phyloP scores from a whole-genome alignment of 2,797 vertebrate species.

The Cryptoblepharus egeriae region DNA sequence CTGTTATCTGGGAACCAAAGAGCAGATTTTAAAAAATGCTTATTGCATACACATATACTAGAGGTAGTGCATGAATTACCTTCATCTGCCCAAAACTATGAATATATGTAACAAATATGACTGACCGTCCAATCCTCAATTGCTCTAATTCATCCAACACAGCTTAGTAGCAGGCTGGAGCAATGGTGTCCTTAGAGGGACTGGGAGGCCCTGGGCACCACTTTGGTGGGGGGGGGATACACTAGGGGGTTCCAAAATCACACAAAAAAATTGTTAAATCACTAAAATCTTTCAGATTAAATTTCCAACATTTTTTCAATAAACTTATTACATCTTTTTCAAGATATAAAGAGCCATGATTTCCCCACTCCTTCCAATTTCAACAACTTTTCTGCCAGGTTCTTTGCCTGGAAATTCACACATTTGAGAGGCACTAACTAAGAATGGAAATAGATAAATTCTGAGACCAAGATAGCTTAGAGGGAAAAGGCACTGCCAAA shows the following conservation, averaged over 20 bases:
- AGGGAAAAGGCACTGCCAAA: neutral
- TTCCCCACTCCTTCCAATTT: no score
- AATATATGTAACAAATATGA: neutral
- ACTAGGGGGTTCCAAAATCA: no score
- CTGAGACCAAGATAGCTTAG: neutral
- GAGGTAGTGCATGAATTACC: neutral
- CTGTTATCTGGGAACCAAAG: no score
- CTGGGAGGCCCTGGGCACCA: no score
- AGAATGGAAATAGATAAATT: neutral
- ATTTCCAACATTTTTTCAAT: neutral
- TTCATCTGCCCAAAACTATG: neutral
- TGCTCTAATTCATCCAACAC: no score
- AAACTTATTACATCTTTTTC: neutral
- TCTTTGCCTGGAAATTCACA: neutral
- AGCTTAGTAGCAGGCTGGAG: no score
- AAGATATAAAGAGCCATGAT: neutral
- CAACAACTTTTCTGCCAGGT: no score
- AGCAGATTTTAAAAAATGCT: neutral
- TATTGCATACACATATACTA: neutral
- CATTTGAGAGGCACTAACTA: neutral
- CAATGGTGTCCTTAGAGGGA: no score
- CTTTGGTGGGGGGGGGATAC: no score
- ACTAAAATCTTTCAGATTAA: no score
- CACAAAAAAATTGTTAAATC: no score
- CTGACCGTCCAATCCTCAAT: no score